Evolutionary conservation across 2,797 vertebrate genomes (phyloP).

Genomic region (Crocidura indochinensis): DNA sequence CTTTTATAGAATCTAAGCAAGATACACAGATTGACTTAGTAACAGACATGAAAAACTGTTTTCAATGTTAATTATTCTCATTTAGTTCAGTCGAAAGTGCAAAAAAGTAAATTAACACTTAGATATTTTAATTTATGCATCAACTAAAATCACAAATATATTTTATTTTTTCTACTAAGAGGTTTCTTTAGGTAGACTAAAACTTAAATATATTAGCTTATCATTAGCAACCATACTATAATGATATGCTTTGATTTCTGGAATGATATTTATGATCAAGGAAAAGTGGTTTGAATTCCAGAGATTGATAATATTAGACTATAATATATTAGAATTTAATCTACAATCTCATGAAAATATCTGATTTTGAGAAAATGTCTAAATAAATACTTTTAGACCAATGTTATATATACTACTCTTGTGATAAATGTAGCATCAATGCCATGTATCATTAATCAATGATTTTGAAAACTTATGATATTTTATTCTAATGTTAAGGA

Average conservation of each 20-base stretch:
- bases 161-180: conserved; percentile 57
- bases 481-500: not conserved
- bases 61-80: conserved; percentile 80
- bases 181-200: not conserved
- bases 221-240: not conserved
- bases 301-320: not conserved
- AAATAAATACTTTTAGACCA: not conserved
- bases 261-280: not conserved
- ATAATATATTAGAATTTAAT: conserved; percentile 9
- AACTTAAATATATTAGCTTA: not conserved
- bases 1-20: conserved; percentile 21
- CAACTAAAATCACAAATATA: conserved; percentile 74
- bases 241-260: not conserved
- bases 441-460: not conserved
- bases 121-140: not conserved
- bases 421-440: not conserved
- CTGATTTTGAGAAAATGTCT: not conserved
- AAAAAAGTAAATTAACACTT: not conserved
- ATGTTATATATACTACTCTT: not conserved
- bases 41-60: conserved; percentile 78
- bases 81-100: conserved; percentile 80
- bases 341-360: not conserved
- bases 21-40: not conserved
- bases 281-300: not conserved
- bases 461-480: not conserved